Base-by-base conservation (phyloP, 2,888 invertebrate species). In the Erannis defoliaria region DNA sequence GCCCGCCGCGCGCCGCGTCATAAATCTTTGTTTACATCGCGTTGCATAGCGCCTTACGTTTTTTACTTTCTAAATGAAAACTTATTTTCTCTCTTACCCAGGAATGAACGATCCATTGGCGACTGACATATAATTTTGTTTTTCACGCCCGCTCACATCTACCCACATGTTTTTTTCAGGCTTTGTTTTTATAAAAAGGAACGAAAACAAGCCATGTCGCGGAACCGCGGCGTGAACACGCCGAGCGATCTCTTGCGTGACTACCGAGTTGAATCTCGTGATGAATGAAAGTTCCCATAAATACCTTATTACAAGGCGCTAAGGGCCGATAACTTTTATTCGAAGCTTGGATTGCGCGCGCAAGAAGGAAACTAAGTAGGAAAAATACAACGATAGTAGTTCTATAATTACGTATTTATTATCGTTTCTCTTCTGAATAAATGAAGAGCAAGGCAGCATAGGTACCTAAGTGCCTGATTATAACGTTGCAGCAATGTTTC, bases 21-120 rank as follows among this genome's bases (percentile, higher is more conserved):
- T 37, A 37, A 49, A 50, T 57, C 42, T 57, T 57, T 57, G 57
- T 57, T 57, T 57, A 57, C 57, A 29, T 51, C 43, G 49, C 54
- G 43, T 54, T 43, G 55, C 55, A 18, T 55, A 55, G 55, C 55
- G 37, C 45, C 45, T 29, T 29, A 21, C 19, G 16, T 16, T 37
- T n/a, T 23, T 33, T 23, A 35, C 49, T 51, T 53, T 46, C 26
- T 53, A 33, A 29, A 21, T 31, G 26, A 46, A 55, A 23, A 55
- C 0, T 45, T 37, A 42, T 12, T 40, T 1, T 12, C 19, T 14
- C 0, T 87, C 94, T 94, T 85, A 95, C 95, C 95, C 95, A 5
- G 95, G 95, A 73, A 95, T 94, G 78, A 95, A 95, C 60, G 94
- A 94, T 76, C 93, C 94, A 81, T 94, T 94, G 46, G 93, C 93